phyloP scores from a whole-genome alignment of 2,888 invertebrate species.

The Hemaris fuciformis region DNA sequence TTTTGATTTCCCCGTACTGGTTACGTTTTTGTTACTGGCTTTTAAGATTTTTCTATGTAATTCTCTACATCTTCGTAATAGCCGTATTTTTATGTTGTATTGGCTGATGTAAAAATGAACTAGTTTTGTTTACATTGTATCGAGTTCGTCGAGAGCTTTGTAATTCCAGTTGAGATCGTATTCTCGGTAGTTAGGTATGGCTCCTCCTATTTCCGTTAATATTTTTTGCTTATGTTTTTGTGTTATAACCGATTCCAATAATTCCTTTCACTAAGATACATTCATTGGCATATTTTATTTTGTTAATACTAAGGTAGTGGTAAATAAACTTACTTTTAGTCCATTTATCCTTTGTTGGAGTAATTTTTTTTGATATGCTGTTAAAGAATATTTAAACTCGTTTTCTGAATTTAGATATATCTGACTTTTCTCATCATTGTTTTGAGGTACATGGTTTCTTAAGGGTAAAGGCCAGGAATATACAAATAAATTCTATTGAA shows the following conservation, averaged over 20 bases:
- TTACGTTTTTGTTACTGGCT: constrained; percentile 25
- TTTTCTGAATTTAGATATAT: not conserved
- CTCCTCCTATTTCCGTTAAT: constrained; percentile 42
- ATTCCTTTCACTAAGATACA: no score
- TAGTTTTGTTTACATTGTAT: not conserved
- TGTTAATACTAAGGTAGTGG: not conserved
- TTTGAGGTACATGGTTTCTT: no score
- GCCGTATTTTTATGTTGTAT: not conserved
- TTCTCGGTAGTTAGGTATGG: constrained; percentile 22
- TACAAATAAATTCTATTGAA: no score
- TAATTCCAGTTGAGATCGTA: constrained; percentile 18
- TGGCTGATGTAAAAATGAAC: not conserved
- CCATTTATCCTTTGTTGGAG: not conserved
- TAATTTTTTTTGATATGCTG: not conserved
- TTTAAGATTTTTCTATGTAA: not conserved
- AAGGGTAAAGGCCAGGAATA: no score
- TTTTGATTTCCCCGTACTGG: constrained; percentile 62
- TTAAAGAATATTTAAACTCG: not conserved
- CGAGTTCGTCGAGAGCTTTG: not conserved
- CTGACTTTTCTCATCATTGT: not conserved
- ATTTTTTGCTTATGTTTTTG: constrained; percentile 26
- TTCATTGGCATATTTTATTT: not conserved
- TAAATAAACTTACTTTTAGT: not conserved
- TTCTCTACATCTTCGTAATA: not conserved
- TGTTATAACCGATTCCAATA: not conserved